Evolutionary conservation across 1,140 invertebrate species (phyloP), one percentile per base, ranked within the genome.

Genomic region (Paraescarpia echinospica): DNA sequence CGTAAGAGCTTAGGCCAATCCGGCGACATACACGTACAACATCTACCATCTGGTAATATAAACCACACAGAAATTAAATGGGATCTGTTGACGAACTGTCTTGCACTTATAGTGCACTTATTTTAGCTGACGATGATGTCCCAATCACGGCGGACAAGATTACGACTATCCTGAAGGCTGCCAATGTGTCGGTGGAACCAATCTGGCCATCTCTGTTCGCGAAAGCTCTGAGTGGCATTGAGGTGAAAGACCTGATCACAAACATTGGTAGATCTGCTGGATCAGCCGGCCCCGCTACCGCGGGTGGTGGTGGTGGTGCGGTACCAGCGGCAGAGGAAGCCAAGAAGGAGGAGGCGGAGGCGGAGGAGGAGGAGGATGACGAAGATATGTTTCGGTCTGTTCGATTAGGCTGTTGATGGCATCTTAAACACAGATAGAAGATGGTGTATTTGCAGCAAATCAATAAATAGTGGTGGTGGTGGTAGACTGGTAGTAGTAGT

Each of bases 181-280:
- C 99, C 91, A 97, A 97, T 95, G 99, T 99, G 93, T 98, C 98
- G 91, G 98, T 99, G 35, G 99, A 99, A 96, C 99, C 99, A 34
- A 99, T 99, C 96, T 99, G 99, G 99, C 99, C 99, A 92, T 98
- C 98, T 95, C 97, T 99, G 41, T 99, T 99, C 96, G 98, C 99
- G 93, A 99, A 99, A 96, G 98, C 99, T 89, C 96, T 99, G 92
- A 98, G 99, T 96, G 98, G 98, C 93, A 96, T 99, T 92, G 99
- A 99, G 95, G 97, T 99, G 41, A 99, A 98, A 96, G 98, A 98
- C 91, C 96, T 99, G 94, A 98, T 99, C 96, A 98, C 98, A 92
- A 99, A 98, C 95, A 98, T 99, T 94, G 98, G 99, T 34, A 98
- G 98, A 92, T 98, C 98, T 93, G 98, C 98, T 93, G 99, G 98